Evolutionary conservation across 37 sponge, comb jelly and placozoan genomes (phyloP).

Genomic region (Halichondria panicea): DNA sequence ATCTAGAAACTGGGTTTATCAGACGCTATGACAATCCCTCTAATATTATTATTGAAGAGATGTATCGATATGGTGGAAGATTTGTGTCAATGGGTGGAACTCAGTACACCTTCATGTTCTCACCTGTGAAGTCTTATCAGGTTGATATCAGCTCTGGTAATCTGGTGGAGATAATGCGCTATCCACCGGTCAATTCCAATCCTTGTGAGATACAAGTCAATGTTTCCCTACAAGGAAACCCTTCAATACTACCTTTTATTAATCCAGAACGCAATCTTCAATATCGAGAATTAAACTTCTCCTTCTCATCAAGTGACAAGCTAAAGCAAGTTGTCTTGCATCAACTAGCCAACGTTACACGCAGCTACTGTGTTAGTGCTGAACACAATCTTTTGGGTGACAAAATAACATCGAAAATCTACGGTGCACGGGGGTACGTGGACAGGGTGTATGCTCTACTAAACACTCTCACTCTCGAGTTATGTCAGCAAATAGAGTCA

Average conservation of each 20-base stretch:
- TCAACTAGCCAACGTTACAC: not conserved
- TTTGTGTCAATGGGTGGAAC: not conserved
- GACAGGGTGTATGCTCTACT: not conserved
- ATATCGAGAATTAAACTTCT: not conserved
- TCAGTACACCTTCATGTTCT: not conserved
- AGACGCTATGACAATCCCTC: not conserved
- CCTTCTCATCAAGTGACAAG: not conserved
- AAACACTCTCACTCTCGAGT: too few species aligned
- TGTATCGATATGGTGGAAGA: slow-evolving; percentile 16
- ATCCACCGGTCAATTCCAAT: not conserved
- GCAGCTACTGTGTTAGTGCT: not conserved
- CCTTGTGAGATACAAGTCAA: not conserved
- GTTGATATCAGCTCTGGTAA: slow-evolving; percentile 1
- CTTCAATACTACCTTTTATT: not conserved
- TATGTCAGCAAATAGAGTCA: not conserved
- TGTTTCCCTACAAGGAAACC: not conserved
- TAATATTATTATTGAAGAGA: slow-evolving; percentile 2
- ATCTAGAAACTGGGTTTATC: not conserved
- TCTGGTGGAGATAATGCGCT: not conserved
- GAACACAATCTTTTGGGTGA: not conserved
- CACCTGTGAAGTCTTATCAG: not conserved
- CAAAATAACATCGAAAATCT: not conserved
- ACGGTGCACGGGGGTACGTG: not conserved
- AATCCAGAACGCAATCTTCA: not conserved
- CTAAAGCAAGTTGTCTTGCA: not conserved